Conservation (phyloP, 2,113 vertebrate species). For the Orientallactaga bullata region DNA sequence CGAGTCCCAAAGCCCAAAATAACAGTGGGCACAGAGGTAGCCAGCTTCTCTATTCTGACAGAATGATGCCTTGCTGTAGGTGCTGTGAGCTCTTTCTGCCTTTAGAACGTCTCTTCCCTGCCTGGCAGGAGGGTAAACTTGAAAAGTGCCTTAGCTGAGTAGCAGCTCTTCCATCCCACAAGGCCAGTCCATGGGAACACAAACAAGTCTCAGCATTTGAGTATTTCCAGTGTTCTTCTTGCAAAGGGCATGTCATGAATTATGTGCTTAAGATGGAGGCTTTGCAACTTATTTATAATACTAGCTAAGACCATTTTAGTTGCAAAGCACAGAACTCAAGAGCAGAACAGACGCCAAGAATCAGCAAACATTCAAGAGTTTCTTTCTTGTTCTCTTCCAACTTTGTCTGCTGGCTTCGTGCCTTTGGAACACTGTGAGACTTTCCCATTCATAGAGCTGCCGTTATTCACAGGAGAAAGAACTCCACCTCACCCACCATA, state of each 20-base stretch:
- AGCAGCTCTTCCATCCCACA: not conserved
- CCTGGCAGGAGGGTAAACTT: not conserved
- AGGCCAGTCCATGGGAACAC: not conserved
- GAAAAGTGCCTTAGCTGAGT: not conserved
- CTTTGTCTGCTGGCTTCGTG: not conserved
- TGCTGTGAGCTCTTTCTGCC: not conserved
- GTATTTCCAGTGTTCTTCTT: not conserved
- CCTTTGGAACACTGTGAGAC: not conserved
- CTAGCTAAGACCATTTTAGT: not conserved
- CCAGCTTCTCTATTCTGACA: not conserved
- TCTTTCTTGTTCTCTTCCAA: not conserved
- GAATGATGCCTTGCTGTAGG: not conserved
- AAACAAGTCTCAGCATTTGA: not conserved
- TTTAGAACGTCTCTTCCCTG: not conserved
- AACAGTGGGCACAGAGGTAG: not conserved
- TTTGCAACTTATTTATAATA: constrained; percentile 40
- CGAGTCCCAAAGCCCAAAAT: not conserved
- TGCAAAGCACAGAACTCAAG: not conserved
- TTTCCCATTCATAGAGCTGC: not conserved
- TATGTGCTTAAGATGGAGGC: not conserved
- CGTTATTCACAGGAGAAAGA: not conserved
- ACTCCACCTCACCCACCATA: not conserved
- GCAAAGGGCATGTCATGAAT: not conserved
- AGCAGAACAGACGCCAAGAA: not conserved
- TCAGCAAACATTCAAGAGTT: not conserved